phyloP scores from a whole-genome alignment of 2,113 vertebrate genomes.

The Saguinus imperator region DNA sequence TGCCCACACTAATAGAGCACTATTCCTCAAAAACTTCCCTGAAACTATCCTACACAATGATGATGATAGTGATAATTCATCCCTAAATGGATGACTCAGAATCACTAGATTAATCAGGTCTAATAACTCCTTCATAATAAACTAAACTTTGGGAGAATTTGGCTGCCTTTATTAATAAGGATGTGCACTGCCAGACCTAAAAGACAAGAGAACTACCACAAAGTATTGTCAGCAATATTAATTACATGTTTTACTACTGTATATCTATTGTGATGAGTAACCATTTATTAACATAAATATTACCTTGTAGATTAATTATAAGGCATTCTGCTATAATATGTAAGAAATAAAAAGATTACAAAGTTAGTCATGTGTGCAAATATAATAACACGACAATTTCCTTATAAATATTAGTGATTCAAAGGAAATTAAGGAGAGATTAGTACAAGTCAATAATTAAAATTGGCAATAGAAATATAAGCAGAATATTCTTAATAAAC shows the following conservation, averaged over 20 bases:
- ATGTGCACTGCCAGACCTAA: background rate
- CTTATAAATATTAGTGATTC: background rate
- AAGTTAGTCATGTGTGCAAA: background rate
- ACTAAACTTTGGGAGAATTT: background rate
- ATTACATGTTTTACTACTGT: background rate
- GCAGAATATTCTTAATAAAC: background rate
- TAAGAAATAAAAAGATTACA: constrained; percentile 3
- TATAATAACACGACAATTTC: background rate
- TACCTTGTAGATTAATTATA: background rate
- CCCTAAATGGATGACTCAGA: background rate
- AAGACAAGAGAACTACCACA: background rate
- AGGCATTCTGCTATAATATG: background rate
- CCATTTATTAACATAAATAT: constrained; percentile 14
- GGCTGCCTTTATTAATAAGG: background rate
- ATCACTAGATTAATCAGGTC: background rate
- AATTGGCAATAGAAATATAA: background rate
- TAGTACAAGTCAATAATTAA: background rate
- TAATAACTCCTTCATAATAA: background rate
- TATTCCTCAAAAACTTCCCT: constrained; percentile 27
- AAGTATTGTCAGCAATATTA: constrained; percentile 24
- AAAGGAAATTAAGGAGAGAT: background rate
- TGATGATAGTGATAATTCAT: constrained; percentile 25
- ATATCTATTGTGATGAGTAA: background rate
- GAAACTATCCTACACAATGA: background rate
- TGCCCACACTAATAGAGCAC: background rate